Conservation (phyloP, 2,797 vertebrate genomes). For the Phataginus tetradactyla region DNA sequence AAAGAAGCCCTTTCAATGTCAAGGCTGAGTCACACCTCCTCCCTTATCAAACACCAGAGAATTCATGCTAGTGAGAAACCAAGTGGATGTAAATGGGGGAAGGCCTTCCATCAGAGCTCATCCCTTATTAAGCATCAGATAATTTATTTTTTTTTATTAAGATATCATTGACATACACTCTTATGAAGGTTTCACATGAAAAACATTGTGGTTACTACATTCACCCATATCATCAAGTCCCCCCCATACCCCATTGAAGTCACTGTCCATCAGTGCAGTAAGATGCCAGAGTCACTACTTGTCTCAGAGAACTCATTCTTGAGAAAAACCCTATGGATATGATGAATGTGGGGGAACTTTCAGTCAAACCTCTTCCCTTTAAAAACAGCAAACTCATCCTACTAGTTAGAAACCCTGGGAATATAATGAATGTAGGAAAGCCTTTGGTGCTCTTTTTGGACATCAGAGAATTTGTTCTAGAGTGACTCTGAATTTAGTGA, state of each 20-base stretch:
- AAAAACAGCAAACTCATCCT: not conserved
- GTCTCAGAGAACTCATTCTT: not conserved
- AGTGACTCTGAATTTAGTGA: not conserved
- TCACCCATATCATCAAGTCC: no score
- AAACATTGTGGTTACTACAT: no score
- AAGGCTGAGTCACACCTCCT: not conserved
- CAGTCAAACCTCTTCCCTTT: not conserved
- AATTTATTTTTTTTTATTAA: no score
- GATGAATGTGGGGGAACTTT: not conserved
- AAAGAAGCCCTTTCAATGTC: not conserved
- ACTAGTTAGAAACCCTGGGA: not conserved
- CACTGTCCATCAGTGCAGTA: no score
- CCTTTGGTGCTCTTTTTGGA: not conserved
- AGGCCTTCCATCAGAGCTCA: not conserved
- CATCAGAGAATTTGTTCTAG: not conserved
- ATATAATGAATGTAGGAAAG: not conserved
- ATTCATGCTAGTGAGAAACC: not conserved
- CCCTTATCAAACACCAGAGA: not conserved
- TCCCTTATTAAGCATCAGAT: not conserved
- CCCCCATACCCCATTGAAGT: no score
- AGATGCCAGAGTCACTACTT: no score
- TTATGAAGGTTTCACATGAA: no score
- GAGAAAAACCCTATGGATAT: not conserved
- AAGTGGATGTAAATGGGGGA: not conserved
- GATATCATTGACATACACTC: no score